Percentiles rank a stretch among this genome's conserved stretches.
Conservation (phyloP, 1,140 invertebrate genomes). For the Drosophila busckii region DNA sequence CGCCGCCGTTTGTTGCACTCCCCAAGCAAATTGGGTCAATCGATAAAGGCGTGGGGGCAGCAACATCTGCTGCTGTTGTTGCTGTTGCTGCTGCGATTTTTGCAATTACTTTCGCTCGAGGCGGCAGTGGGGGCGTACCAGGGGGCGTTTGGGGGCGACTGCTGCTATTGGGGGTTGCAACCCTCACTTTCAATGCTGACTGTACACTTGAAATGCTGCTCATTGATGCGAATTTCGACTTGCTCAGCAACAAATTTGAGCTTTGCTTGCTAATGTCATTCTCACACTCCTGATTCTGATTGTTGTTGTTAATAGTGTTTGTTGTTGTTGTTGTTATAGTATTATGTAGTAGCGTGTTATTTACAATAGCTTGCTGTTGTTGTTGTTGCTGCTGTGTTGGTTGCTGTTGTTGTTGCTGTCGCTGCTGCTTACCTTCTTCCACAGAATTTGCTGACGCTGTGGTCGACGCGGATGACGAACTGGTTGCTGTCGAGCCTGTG, state of each 20-base stretch:
- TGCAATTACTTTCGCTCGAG: slow-evolving; percentile 62
- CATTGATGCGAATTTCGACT: slow-evolving; percentile 59
- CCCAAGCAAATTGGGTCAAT: slow-evolving; percentile 78
- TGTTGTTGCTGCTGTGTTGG: slow-evolving; percentile 9
- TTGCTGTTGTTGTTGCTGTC: slow-evolving; percentile 4
- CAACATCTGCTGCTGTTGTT: slow-evolving; percentile 9
- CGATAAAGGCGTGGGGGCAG: slow-evolving; percentile 53
- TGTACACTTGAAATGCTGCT: slow-evolving; percentile 68
- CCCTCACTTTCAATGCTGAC: slow-evolving; percentile 45
- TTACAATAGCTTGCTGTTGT: slow-evolving; percentile 44
- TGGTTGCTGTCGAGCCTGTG: slow-evolving; percentile 72
- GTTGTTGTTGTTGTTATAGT: slow-evolving; percentile 26
- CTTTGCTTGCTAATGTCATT: slow-evolving; percentile 15
- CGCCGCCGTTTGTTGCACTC: too few relatives aligned
- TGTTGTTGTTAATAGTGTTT: slow-evolving; percentile 32
- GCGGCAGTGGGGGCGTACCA: slow-evolving; percentile 43
- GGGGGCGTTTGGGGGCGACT: not conserved
- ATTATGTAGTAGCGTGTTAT: slow-evolving; percentile 52
- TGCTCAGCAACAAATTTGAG: slow-evolving; percentile 24
- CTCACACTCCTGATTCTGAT: slow-evolving; percentile 31
- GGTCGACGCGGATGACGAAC: slow-evolving; percentile 50
- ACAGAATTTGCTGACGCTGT: slow-evolving; percentile 49
- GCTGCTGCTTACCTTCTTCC: slow-evolving; percentile 71
- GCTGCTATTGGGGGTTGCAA: slow-evolving; percentile 23
- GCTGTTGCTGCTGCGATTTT: slow-evolving; percentile 1